Evolutionary conservation across 2,888 invertebrate genomes (phyloP).

Genomic region (Drosophila demipolita): DNA sequence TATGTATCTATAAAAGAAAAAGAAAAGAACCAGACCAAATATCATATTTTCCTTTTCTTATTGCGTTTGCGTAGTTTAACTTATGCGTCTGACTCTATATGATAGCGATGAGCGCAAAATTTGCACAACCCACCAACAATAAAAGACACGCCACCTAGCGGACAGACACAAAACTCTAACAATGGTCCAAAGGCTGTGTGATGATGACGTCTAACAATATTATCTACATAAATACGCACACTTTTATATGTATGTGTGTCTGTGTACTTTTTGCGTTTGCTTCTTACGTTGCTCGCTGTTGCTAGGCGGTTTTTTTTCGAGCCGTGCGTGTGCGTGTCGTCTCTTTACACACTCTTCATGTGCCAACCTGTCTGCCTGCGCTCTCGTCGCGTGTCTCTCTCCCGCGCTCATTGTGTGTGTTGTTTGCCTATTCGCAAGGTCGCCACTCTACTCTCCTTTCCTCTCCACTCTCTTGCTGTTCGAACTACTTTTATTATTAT

Average conservation of each 20-base stretch:
- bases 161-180: constrained; percentile 38
- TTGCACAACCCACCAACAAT: constrained; percentile 18
- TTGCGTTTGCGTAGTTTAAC: constrained; percentile 8
- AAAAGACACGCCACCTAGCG: constrained; percentile 1
- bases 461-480: neutral
- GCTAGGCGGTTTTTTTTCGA: constrained; percentile 61
- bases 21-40: constrained; percentile 2
- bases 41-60: constrained; percentile 15
- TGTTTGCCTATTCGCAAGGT: constrained; percentile 78
- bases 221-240: neutral
- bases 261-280: constrained; percentile 3
- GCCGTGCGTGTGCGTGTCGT: constrained; percentile 33
- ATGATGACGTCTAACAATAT: constrained; percentile 2
- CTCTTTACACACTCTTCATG: constrained; percentile 8
- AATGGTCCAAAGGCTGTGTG: constrained; percentile 29
- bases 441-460: constrained; percentile 43
- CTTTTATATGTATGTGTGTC: neutral
- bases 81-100: constrained; percentile 46
- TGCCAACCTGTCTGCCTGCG: neutral
- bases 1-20: neutral
- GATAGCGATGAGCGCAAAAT: constrained; percentile 23
- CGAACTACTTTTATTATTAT: constrained; percentile 16
- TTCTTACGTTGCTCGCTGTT: constrained; percentile 47
- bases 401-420: constrained; percentile 28
- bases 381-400: constrained; percentile 21